These are phyloP conservation scores for Lagria hirta DNA, from an alignment of 2,888 invertebrate genomes.

Conservation along the genomic window DNA sequence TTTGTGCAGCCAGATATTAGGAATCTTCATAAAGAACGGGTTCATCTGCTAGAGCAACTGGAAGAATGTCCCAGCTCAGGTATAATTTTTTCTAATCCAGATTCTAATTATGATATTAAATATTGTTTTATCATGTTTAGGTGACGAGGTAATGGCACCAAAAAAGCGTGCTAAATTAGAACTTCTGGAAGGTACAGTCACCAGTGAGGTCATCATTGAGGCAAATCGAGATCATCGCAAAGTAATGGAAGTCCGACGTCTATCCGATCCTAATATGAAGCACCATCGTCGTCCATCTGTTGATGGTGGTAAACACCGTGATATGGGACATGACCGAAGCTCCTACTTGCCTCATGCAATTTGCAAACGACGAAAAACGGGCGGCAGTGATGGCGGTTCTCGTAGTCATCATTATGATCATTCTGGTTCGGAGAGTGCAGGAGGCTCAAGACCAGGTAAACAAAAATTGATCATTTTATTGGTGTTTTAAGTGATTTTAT, in stretches of 20 bases:
- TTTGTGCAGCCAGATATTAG: slow-evolving; percentile 61
- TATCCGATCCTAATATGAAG: slow-evolving; percentile 54
- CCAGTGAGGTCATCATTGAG: slow-evolving; percentile 51
- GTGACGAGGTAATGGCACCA: slow-evolving; percentile 67
- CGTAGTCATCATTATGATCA: slow-evolving; percentile 57
- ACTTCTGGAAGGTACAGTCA: slow-evolving; percentile 47
- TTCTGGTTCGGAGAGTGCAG: slow-evolving; percentile 63
- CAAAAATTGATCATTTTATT: too few relatives aligned
- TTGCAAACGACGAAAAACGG: slow-evolving; percentile 60
- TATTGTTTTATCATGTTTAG: too few relatives aligned
- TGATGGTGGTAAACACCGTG: slow-evolving; percentile 47
- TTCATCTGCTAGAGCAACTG: slow-evolving; percentile 68
- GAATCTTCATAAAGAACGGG: slow-evolving; percentile 67
- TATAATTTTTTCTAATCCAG: too few relatives aligned
- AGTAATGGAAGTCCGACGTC: slow-evolving; percentile 58
- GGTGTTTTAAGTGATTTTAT: too few relatives aligned
- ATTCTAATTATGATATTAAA: too few relatives aligned
- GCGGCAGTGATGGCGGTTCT: slow-evolving; percentile 47
- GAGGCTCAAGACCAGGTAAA: slow-evolving; percentile 81
- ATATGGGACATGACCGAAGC: slow-evolving; percentile 18
- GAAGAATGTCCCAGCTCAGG: slow-evolving; percentile 72
- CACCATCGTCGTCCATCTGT: slow-evolving; percentile 58
- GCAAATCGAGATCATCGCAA: slow-evolving; percentile 52
- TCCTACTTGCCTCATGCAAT: slow-evolving; percentile 54
- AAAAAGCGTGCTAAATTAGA: slow-evolving; percentile 69